A percentile compares a stretch with the other conserved stretches of the same genome.
Evolutionary conservation across 2,888 invertebrate genomes (phyloP).

Genomic region (Schrankia costaestrigalis): DNA sequence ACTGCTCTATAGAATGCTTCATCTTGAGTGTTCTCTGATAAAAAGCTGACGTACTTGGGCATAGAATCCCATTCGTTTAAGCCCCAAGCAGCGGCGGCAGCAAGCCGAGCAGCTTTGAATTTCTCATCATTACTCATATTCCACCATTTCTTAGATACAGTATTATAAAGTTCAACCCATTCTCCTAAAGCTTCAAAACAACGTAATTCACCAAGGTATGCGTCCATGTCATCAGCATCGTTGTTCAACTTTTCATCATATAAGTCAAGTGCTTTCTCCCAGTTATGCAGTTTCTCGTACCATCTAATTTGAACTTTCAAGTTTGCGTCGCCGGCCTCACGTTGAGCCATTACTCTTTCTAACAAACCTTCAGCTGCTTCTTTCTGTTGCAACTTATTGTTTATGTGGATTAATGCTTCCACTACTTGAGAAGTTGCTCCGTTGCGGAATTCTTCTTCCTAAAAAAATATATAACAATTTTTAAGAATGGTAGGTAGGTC

Average conservation of each 20-base stretch:
- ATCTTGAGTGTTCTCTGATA: slow-evolving; percentile 96
- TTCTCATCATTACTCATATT: slow-evolving; percentile 80
- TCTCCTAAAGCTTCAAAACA: slow-evolving; percentile 98
- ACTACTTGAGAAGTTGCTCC: slow-evolving; percentile 92
- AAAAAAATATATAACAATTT: slow-evolving; percentile 9
- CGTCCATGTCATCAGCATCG: slow-evolving; percentile 86
- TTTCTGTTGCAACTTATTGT: slow-evolving; percentile 98
- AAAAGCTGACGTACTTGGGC: slow-evolving; percentile 93
- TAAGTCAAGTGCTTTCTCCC: slow-evolving; percentile 96
- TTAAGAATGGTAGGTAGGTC: neutral
- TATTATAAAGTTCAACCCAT: slow-evolving; percentile 93
- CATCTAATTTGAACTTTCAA: slow-evolving; percentile 87
- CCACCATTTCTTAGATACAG: slow-evolving; percentile 90
- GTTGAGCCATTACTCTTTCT: slow-evolving; percentile 92
- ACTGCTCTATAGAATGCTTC: slow-evolving; percentile 98
- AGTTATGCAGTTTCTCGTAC: slow-evolving; percentile 99
- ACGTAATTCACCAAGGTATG: slow-evolving; percentile 95
- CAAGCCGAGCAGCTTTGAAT: slow-evolving; percentile 91
- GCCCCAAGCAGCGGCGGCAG: slow-evolving; percentile 98
- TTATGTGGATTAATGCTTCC: slow-evolving; percentile 96
- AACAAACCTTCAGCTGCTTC: slow-evolving; percentile 98
- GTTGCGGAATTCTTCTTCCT: slow-evolving; percentile 95
- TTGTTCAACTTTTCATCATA: slow-evolving; percentile 88
- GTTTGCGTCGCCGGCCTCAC: slow-evolving; percentile 83
- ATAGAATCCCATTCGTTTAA: slow-evolving; percentile 96